A percentile compares a stretch with the other conserved stretches of the same genome.
Conservation (phyloP, 2,888 invertebrate species). For the Drosophila quinaria region DNA sequence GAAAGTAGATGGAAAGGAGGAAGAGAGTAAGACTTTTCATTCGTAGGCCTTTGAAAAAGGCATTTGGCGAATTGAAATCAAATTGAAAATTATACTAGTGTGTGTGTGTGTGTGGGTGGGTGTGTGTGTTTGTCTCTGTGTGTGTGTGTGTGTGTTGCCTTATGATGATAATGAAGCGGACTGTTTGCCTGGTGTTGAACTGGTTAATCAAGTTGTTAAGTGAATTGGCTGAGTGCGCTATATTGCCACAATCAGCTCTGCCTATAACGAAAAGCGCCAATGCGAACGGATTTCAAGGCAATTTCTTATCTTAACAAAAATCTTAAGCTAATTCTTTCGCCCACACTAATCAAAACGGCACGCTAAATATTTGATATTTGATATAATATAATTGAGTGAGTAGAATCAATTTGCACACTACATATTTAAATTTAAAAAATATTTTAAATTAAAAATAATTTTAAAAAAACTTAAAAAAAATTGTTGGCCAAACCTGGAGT, state of each 20-base stretch:
- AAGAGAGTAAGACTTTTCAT: constrained; percentile 12
- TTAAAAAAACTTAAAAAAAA: no score
- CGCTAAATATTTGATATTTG: no score
- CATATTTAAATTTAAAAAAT: no score
- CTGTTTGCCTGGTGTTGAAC: constrained; percentile 29
- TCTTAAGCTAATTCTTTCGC: no score
- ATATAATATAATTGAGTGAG: no score
- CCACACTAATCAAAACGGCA: no score
- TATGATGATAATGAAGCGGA: constrained; percentile 57
- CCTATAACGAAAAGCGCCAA: background rate
- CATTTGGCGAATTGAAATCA: constrained; percentile 79
- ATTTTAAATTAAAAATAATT: no score
- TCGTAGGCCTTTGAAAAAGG: constrained; percentile 48
- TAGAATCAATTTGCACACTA: no score
- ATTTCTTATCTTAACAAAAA: background rate
- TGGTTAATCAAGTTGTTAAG: constrained; percentile 78
- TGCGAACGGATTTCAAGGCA: background rate
- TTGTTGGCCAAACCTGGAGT: no score
- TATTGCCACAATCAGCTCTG: constrained; percentile 13
- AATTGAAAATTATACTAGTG: constrained; percentile 76
- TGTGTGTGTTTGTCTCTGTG: constrained; percentile 11
- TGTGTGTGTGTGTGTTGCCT: constrained; percentile 26
- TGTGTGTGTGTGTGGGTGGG: background rate
- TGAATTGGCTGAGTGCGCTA: constrained; percentile 65
- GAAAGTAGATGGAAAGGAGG: background rate